phyloP scores from a whole-genome alignment of 2,113 vertebrate genomes.

The Thermophis baileyi region DNA sequence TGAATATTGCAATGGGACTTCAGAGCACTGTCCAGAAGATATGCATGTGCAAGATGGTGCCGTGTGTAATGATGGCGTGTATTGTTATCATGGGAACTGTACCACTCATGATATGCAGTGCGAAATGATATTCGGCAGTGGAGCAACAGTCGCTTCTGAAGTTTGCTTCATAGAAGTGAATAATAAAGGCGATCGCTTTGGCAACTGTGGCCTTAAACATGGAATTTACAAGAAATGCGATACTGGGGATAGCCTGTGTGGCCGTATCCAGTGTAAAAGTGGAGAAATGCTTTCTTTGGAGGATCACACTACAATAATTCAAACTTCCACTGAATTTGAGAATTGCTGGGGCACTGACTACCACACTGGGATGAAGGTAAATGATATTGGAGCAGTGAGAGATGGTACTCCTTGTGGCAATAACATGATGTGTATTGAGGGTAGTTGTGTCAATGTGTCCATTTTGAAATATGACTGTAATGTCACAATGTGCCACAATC shows the following conservation, averaged over 20 bases:
- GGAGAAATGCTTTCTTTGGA: not conserved
- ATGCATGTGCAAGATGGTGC: constrained; percentile 70
- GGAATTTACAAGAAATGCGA: not conserved
- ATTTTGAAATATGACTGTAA: not conserved
- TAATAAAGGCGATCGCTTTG: constrained; percentile 33
- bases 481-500: constrained; percentile 31
- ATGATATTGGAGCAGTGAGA: not conserved
- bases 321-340: no score
- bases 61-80: constrained; percentile 53
- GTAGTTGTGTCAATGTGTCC: not conserved
- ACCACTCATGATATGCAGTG: constrained; percentile 68
- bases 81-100: constrained; percentile 70
- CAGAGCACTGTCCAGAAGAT: constrained; percentile 63
- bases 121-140: constrained; percentile 64
- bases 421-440: not conserved
- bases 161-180: constrained; percentile 21
- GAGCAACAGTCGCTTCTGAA: not conserved
- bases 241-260: constrained; percentile 4
- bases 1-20: constrained; percentile 69
- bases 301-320: no score
- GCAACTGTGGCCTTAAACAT: constrained; percentile 16
- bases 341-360: no score
- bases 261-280: constrained; percentile 35
- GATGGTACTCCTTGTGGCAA: not conserved
- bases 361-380: no score